A percentile compares a stretch with the other conserved stretches of the same genome.
These are phyloP conservation scores for Epiperipatus broadwayi DNA, from an alignment of 2,888 invertebrate genomes.

Conservation along the genomic window DNA sequence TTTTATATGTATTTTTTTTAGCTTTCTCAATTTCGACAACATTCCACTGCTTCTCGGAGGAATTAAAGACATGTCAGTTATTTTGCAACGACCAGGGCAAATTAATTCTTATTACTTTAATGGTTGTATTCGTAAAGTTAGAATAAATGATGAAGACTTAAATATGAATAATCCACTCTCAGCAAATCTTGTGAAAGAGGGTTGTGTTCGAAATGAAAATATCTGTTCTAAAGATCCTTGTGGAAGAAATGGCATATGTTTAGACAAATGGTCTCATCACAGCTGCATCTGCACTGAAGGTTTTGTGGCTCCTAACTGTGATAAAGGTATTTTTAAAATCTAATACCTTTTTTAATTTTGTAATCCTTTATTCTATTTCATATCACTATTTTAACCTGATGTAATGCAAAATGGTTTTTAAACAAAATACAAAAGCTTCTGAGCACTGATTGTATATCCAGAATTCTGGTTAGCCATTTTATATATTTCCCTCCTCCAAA, in stretches of 20 bases:
- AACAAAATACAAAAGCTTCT: too few relatives aligned
- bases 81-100: slow-evolving; percentile 70
- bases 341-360: slow-evolving; percentile 1
- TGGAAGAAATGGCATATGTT: slow-evolving; percentile 46
- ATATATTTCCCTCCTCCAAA: too few relatives aligned
- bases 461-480: too few relatives aligned
- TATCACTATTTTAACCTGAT: not conserved
- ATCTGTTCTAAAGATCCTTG: slow-evolving; percentile 32
- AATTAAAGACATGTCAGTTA: slow-evolving; percentile 58
- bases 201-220: slow-evolving; percentile 46
- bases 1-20: slow-evolving; percentile 31
- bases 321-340: slow-evolving; percentile 27
- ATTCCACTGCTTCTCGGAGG: slow-evolving; percentile 70
- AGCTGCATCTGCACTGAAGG: slow-evolving; percentile 37
- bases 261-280: slow-evolving; percentile 65
- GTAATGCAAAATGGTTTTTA: too few relatives aligned
- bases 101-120: slow-evolving; percentile 77
- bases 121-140: slow-evolving; percentile 77
- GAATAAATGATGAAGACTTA: slow-evolving; percentile 61
- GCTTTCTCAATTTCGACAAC: slow-evolving; percentile 74
- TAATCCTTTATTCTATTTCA: not conserved
- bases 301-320: slow-evolving; percentile 57
- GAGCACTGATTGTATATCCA: too few relatives aligned
- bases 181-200: slow-evolving; percentile 48
- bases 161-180: slow-evolving; percentile 58